Conservation (phyloP, 1,140 invertebrate genomes). For the Armadillidium nasatum region DNA sequence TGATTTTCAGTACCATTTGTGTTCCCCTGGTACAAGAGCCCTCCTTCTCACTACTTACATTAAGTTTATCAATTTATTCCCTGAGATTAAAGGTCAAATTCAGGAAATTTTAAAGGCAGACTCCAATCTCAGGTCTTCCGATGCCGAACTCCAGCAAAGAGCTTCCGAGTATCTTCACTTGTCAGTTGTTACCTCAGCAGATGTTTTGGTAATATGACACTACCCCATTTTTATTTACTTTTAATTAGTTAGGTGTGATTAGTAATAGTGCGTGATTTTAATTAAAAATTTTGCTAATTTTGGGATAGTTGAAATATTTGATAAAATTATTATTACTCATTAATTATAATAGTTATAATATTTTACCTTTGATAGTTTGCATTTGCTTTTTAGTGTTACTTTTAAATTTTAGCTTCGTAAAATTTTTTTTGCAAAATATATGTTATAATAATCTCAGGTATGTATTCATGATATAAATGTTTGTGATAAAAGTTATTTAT, state of each 20-base stretch:
- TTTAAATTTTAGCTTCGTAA: too few species aligned
- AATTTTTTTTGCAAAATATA: too few species aligned
- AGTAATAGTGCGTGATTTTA: background rate
- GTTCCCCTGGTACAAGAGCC: constrained; percentile 91
- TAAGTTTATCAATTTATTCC: constrained; percentile 98
- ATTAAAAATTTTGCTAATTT: constrained; percentile 8
- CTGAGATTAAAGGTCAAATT: constrained; percentile 93
- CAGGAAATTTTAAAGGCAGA: constrained; percentile 95
- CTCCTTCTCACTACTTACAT: constrained; percentile 96
- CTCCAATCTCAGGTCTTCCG: constrained; percentile 92
- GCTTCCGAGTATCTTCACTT: constrained; percentile 97
- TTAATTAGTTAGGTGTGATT: too few species aligned
- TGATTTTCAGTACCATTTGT: constrained; percentile 78
- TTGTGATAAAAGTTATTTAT: too few species aligned
- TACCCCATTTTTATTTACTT: too few species aligned
- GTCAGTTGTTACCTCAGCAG: constrained; percentile 90
- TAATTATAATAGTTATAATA: too few species aligned
- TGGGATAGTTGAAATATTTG: too few species aligned
- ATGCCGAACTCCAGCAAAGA: constrained; percentile 96
- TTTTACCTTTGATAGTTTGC: too few species aligned
- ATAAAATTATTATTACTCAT: too few species aligned
- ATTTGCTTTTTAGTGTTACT: too few species aligned
- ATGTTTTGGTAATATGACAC: constrained; percentile 72
- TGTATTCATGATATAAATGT: too few species aligned
- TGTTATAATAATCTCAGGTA: too few species aligned